Base-by-base conservation (phyloP, 2,888 invertebrate genomes). In the Corbicula japonica region DNA sequence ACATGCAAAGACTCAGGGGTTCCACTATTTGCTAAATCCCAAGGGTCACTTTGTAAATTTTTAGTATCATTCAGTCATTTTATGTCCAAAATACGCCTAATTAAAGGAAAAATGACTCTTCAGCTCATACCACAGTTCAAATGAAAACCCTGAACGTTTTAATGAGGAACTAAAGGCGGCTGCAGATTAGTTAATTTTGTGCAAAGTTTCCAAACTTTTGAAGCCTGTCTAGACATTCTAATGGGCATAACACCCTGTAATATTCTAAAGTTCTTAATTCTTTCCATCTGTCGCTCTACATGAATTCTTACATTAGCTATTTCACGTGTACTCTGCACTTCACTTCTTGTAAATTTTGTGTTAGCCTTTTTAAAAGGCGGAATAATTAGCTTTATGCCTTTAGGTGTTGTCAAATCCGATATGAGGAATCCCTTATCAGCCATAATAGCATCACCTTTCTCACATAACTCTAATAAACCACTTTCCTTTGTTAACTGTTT, bases 371-470 rank as follows among this genome's bases (percentile, higher is more conserved):
- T 61, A 56, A 69, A 69, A 1, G 83, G 83, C 8, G 80, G 85
- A 10, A 84, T 73, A 18, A 78, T 77, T 2, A 85, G 23, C 15
- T 54, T 46, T 23, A 74, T 62, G 1, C 63, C 54, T 61, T 35
- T 58, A 21, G 74, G 61, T 46, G 46, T 60, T 35, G 68, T 63
- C 23, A 74, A 38, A 30, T 78, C 71, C 12, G 77, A 66, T 35
- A 81, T 81, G 1, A 66, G 26, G 34, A 82, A 78, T 1, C 78
- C 78, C 52, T 77, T 82, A 63, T 82, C 78, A 6, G 54, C 78
- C 82, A 82, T 82, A 32, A 82, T 78, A 10, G 68, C 78, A 66
- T 84, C 78, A 12, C 73, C 78, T 26, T 48, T 46, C 48, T 73
- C 76, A 48, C 72, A 74, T 28, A 78, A 48, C 18, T 84, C 46